Base-by-base conservation (phyloP, 2,113 vertebrate genomes). In the Fulmarus glacialis region DNA sequence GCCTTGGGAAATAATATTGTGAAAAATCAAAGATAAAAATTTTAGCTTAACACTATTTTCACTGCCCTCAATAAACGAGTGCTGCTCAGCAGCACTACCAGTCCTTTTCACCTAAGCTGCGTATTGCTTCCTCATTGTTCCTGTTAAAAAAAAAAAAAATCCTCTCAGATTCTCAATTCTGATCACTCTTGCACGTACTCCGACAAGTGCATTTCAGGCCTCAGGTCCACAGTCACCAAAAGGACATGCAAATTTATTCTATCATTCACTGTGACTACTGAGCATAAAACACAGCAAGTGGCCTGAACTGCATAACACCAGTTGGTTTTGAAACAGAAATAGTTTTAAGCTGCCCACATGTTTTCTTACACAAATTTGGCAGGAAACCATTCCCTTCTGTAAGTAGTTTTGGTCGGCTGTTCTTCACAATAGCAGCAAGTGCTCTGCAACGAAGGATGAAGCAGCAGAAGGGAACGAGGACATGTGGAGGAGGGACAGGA, bases 321-420 rank as follows among this genome's bases (percentile, higher is more conserved):
- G 38, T 7, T 50, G 67, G 67, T n/a, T 45, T 87, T 40, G 52
- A 67, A 84, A 74, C 68, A 96, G 47, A 92, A 96, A 94, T 81
- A 89, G 60, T 87, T 94, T 30, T 16, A 66, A 68, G 66, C 81
- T 89, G 91, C 93, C 81, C 89, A 95, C 83, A 40, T 67, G 73
- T 82, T 89, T 95, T 78, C 71, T 81, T 63, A 89, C 60, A 87
- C 80, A 56, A 67, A 75, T 91, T 91, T 93, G 96, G 81, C 91
- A 94, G 27, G 60, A 67, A 87, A 8, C 29, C 73, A 12, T 45
- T 74, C 52, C 87, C 87, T 68, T 68, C 73, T 75, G 26, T 24
- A 72, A 85, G 81, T 26, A 52, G 60, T 56, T 94, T 75, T 64
- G 56, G 43, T 71, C 18, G 0, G 73, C 52, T 75, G 58, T 32